phyloP scores from a whole-genome alignment of 2,113 vertebrate genomes.

The pig (Sus scrofa) region T2T-Sscrofa CM000824.6:108467501-108468000 shows the following conservation, averaged over 20 bases:
- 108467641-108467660: not conserved
- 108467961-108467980: constrained; percentile 73
- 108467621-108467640: not conserved
- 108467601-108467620: not conserved
- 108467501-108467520: too few relatives aligned
- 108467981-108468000: constrained; percentile 71
- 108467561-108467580: rapidly evolving
- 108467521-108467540: not conserved
- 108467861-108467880: not conserved
- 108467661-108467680: not conserved
- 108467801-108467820: not conserved
- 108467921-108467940: constrained; percentile 38
- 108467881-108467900: not conserved
- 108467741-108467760: not conserved
- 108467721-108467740: not conserved
- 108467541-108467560: not conserved
- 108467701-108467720: not conserved
- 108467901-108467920: constrained; percentile 51
- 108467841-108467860: not conserved
- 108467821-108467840: not conserved
- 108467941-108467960: constrained; percentile 76
- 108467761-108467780: not conserved
- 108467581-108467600: not conserved
- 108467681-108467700: not conserved
- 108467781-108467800: not conserved